Conservation (phyloP, 92 coral and sea anemone genomes). For the Blastomussa wellsi region DNA sequence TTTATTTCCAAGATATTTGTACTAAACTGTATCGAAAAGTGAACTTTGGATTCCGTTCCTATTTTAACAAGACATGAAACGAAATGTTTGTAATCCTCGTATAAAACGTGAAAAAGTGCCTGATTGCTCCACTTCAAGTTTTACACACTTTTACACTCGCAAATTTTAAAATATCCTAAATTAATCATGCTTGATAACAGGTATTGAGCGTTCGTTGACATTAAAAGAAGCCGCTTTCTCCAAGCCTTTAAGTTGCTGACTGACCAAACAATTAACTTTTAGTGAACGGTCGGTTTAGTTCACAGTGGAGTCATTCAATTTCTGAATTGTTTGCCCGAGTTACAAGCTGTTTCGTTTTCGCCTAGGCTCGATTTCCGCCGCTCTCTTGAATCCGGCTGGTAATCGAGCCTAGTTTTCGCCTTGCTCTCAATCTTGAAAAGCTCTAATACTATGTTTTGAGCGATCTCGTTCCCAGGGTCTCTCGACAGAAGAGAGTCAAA, state of each 20-base stretch:
- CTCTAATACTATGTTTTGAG: too few species aligned
- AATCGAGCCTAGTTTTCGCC: too few species aligned
- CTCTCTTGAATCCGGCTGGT: too few species aligned
- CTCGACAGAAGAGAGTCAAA: background rate
- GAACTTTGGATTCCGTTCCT: slow-evolving; percentile 25
- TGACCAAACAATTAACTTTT: background rate
- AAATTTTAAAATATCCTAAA: background rate
- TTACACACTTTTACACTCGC: background rate
- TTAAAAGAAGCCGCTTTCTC: background rate
- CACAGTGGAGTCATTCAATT: background rate
- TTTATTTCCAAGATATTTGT: background rate
- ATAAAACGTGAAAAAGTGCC: background rate
- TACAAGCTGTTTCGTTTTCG: background rate
- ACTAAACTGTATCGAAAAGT: background rate
- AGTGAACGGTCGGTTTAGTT: slow-evolving; percentile 1
- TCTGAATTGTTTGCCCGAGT: background rate
- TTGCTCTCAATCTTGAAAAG: too few species aligned
- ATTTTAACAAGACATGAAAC: background rate
- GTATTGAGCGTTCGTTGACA: background rate
- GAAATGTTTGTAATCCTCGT: background rate
- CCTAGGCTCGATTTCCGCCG: too few species aligned
- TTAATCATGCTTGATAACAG: background rate
- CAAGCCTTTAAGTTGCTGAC: background rate
- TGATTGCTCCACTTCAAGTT: background rate
- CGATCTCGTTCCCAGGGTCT: background rate